A percentile compares a stretch with the other conserved stretches of the same genome.
Evolutionary conservation across 1,140 invertebrate genomes (phyloP).

Genomic region (Pachyrhynchus sulphureomaculatus): DNA sequence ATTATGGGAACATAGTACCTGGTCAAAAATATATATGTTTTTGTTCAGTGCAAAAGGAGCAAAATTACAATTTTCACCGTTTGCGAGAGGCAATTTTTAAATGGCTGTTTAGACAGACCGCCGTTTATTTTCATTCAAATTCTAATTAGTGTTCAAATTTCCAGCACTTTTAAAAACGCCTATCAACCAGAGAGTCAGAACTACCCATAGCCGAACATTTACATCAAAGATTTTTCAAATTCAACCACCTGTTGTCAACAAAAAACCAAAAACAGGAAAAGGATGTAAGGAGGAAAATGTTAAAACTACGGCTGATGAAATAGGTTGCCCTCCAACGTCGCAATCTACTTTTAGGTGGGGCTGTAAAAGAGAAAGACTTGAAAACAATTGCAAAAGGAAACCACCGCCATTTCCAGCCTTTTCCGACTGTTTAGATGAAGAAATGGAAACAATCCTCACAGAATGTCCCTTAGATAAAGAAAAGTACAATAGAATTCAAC

Average conservation of each 20-base stretch:
- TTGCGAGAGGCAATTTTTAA: no score
- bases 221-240: constrained; percentile 18
- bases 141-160: neutral
- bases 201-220: neutral
- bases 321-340: neutral
- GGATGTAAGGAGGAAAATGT: neutral
- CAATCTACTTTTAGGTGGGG: no score
- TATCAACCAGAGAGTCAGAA: neutral
- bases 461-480: constrained; percentile 31
- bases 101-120: no score
- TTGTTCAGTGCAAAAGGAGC: no score
- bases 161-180: neutral
- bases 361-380: constrained; percentile 1
- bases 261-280: constrained; percentile 2
- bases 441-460: constrained; percentile 28
- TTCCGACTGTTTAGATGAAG: constrained; percentile 29
- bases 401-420: constrained; percentile 29
- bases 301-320: neutral
- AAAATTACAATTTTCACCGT: no score
- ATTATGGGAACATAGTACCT: no score
- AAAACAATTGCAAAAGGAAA: neutral
- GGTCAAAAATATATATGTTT: no score
- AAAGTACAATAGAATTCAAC: constrained; percentile 21
- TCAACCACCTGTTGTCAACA: neutral
- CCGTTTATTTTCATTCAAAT: no score